Evolutionary conservation across 2,113 vertebrate species (phyloP).

Genomic region (Pholis gunnellus): DNA sequence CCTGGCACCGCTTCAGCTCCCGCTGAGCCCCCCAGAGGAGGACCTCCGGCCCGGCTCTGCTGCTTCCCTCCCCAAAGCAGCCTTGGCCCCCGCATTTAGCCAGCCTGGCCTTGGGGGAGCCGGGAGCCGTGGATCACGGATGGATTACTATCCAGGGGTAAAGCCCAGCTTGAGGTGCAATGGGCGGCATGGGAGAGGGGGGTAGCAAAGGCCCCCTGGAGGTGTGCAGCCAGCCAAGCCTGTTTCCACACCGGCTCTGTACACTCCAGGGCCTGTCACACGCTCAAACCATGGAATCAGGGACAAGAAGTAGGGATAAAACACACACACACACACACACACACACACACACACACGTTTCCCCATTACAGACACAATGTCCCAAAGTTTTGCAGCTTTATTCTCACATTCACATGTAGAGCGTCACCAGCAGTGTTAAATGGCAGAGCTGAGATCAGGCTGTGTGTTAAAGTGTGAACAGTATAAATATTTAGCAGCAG

Average conservation of each 20-base stretch:
- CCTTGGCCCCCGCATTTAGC: constrained; percentile 44
- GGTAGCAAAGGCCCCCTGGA: constrained; percentile 59
- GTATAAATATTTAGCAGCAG: constrained; percentile 77
- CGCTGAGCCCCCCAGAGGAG: constrained; percentile 55
- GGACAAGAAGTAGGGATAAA: constrained; percentile 53
- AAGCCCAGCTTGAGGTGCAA: constrained; percentile 76
- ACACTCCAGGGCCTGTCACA: constrained; percentile 53
- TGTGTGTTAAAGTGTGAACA: constrained; percentile 66
- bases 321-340: not conserved
- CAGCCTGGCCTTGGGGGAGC: constrained; percentile 51
- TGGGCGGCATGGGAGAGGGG: constrained; percentile 45
- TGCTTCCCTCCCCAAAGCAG: constrained; percentile 50
- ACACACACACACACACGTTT: constrained; percentile 21
- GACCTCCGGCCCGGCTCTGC: constrained; percentile 51
- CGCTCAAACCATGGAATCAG: constrained; percentile 66
- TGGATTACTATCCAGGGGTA: constrained; percentile 74
- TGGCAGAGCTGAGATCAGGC: constrained; percentile 57
- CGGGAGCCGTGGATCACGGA: constrained; percentile 53
- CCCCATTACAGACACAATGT: constrained; percentile 41
- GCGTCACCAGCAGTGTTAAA: constrained; percentile 50
- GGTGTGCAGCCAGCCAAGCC: constrained; percentile 69
- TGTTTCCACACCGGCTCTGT: constrained; percentile 65
- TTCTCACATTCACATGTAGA: constrained; percentile 46
- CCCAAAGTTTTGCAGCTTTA: constrained; percentile 39
- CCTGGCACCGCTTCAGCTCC: constrained; percentile 59